Conservation (phyloP, 2,113 vertebrate species). For the Spilogale gracilis region DNA sequence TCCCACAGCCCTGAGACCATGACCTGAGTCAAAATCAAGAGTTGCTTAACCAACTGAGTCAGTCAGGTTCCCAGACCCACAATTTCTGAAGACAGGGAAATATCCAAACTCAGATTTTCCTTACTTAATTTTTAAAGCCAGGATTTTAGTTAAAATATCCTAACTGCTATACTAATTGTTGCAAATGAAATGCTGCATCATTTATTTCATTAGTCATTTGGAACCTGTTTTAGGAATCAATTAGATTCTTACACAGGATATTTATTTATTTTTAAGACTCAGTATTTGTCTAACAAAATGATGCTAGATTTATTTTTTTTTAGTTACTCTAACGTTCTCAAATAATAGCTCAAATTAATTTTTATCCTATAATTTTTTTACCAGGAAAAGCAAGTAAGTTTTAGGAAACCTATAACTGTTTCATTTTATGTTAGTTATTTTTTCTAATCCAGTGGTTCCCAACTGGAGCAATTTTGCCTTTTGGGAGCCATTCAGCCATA, state of each 20-base stretch:
- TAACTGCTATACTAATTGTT: background rate
- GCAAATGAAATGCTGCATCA: background rate
- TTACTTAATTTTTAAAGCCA: conserved; percentile 26
- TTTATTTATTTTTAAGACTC: conserved; percentile 44
- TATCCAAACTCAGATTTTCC: background rate
- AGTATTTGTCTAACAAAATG: background rate
- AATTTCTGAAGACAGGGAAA: background rate
- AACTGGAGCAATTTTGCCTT: background rate
- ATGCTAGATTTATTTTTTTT: background rate
- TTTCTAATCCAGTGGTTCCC: background rate
- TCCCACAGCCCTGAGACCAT: background rate
- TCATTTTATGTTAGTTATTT: background rate
- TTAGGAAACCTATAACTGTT: background rate
- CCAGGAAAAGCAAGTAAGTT: background rate
- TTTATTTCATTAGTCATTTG: conserved; percentile 40
- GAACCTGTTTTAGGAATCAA: conserved; percentile 22
- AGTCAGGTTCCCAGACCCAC: background rate
- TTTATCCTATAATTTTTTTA: background rate
- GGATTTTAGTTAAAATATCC: background rate
- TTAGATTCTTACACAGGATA: background rate
- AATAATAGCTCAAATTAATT: conserved; percentile 23
- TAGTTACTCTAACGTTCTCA: conserved; percentile 33
- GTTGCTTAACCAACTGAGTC: background rate
- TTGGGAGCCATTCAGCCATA: background rate
- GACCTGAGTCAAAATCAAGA: background rate